phyloP scores from a whole-genome alignment of 2,113 vertebrate genomes.

The Cynoglossus semilaevis region DNA sequence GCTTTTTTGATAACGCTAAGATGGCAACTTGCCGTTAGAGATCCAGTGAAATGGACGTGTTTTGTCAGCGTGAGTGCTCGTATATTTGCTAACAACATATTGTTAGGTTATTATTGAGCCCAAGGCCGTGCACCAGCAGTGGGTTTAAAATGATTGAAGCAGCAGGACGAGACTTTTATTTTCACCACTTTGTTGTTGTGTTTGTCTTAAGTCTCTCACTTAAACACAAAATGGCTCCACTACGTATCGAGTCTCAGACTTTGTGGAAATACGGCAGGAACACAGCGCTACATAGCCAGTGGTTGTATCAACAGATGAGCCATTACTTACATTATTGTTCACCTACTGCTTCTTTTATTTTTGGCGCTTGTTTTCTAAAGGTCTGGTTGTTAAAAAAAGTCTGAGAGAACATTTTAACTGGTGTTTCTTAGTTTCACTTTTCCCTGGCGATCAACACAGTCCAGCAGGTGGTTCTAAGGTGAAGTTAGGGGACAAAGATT shows the following conservation, averaged over 20 bases:
- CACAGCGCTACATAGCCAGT: constrained; percentile 21
- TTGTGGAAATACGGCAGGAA: constrained; percentile 26
- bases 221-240: constrained; percentile 33
- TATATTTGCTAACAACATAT: neutral
- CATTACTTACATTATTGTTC: constrained; percentile 25
- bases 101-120: constrained; percentile 25
- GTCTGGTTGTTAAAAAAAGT: neutral
- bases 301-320: constrained; percentile 36
- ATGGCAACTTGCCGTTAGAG: neutral
- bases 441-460: neutral
- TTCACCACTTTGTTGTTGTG: constrained; percentile 10
- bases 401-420: neutral
- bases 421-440: constrained; percentile 11
- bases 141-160: neutral
- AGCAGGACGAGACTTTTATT: neutral
- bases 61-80: neutral
- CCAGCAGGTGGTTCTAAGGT: neutral
- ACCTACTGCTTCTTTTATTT: constrained; percentile 3
- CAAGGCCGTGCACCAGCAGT: neutral
- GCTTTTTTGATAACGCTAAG: neutral
- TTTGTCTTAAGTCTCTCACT: constrained; percentile 6
- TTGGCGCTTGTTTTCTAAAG: neutral
- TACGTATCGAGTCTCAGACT: constrained; percentile 43
- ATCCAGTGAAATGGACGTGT: neutral
- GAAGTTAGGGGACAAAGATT: neutral